Conservation (phyloP, 2,888 invertebrate species). For the Gortyna flavago region DNA sequence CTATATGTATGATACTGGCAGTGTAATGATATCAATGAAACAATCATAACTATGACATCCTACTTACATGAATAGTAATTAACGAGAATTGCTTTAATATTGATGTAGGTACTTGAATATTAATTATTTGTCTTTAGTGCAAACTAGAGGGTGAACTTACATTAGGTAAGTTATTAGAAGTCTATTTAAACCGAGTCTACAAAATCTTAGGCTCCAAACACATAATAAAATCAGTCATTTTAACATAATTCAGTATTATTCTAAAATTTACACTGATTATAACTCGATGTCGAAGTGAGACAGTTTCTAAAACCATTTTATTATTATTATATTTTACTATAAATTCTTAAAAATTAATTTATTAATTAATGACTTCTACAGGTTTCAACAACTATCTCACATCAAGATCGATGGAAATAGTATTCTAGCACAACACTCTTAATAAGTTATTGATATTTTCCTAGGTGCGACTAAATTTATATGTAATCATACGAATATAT, state of each 20-base stretch:
- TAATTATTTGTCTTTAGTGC: conserved; percentile 85
- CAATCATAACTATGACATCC: conserved; percentile 81
- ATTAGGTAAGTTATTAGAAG: conserved; percentile 82
- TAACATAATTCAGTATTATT: conserved; percentile 89
- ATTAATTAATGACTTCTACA: conserved; percentile 89
- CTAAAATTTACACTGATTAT: conserved; percentile 89
- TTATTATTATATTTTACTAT: conserved; percentile 86
- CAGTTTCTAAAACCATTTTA: conserved; percentile 82
- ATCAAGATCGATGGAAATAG: conserved; percentile 85
- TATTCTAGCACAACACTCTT: conserved; percentile 90
- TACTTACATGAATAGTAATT: conserved; percentile 89
- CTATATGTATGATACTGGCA: conserved; percentile 88
- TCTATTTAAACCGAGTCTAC: conserved; percentile 88
- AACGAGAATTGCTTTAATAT: conserved; percentile 88
- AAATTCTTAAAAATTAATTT: conserved; percentile 88
- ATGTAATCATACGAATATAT: conserved; percentile 90
- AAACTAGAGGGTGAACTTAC: conserved; percentile 89
- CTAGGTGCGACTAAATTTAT: conserved; percentile 90
- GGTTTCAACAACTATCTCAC: conserved; percentile 85
- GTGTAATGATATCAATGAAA: conserved; percentile 86
- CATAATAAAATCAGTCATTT: conserved; percentile 90
- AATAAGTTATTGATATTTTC: conserved; percentile 90
- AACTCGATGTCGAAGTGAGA: conserved; percentile 87
- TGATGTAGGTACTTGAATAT: conserved; percentile 82
- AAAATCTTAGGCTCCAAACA: conserved; percentile 90